These are phyloP conservation scores for Tupaia chinensis DNA, from an alignment of 2,113 vertebrate genomes.

Conservation along the genomic window DNA sequence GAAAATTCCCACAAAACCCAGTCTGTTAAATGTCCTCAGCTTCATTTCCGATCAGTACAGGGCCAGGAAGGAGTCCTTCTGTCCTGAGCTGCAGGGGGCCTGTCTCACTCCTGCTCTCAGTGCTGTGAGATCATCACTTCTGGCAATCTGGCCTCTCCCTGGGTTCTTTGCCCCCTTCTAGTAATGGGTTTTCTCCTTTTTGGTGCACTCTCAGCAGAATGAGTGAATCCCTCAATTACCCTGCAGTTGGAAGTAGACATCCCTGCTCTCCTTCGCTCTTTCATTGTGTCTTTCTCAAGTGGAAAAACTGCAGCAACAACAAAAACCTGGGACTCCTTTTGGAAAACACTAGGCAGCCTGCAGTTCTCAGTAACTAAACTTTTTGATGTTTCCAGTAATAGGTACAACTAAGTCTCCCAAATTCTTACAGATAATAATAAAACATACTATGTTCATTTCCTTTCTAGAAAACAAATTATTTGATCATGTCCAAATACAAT, in stretches of 20 bases:
- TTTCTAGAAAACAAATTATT: not conserved
- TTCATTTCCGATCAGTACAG: not conserved
- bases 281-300: constrained; percentile 59
- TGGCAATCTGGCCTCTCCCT: constrained; percentile 65
- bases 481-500: not conserved
- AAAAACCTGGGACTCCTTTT: not conserved
- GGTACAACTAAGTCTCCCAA: not conserved
- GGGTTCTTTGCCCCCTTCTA: not conserved
- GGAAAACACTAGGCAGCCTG: not conserved
- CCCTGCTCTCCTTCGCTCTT: not conserved
- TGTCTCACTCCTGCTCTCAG: not conserved
- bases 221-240: constrained; percentile 47
- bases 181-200: constrained; percentile 52
- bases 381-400: not conserved
- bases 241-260: constrained; percentile 51
- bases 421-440: not conserved
- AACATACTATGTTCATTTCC: not conserved
- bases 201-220: constrained; percentile 68
- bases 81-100: not conserved
- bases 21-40: constrained; percentile 27
- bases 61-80: constrained; percentile 33
- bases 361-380: not conserved
- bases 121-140: not conserved
- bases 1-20: constrained; percentile 40
- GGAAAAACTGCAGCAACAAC: constrained; percentile 59